Percentiles rank a stretch among this genome's conserved stretches.
Evolutionary conservation across 2,113 vertebrate species (phyloP).

Genomic region (Corythornis vintsioides): DNA sequence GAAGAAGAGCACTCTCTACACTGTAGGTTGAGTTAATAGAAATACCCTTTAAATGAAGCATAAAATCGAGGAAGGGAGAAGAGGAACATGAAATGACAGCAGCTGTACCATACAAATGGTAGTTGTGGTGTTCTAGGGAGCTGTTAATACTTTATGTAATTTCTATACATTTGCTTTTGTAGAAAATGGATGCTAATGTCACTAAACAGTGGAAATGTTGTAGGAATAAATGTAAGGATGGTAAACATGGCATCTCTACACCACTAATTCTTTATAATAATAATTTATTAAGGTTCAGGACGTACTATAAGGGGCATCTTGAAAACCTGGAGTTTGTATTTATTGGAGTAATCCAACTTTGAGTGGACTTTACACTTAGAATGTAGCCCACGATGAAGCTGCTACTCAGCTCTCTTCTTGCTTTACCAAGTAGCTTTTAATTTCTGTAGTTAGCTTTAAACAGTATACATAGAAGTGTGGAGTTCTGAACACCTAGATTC

Average conservation of each 20-base stretch:
- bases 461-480: neutral
- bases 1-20: neutral
- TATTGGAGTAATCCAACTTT: neutral
- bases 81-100: neutral
- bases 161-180: neutral
- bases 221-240: neutral
- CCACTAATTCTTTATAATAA: neutral
- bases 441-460: neutral
- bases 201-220: neutral
- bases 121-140: neutral
- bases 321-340: neutral
- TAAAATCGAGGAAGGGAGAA: neutral
- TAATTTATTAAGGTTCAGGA: neutral
- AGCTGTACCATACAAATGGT: neutral
- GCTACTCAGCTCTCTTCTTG: neutral
- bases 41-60: neutral
- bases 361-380: neutral
- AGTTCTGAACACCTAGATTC: neutral
- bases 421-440: neutral
- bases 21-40: neutral
- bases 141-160: neutral
- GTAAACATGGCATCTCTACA: neutral
- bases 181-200: rapidly evolving
- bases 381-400: neutral
- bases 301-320: neutral